Evolutionary conservation across 2,113 vertebrate genomes (phyloP).

Genomic region (Petromus typicus): DNA sequence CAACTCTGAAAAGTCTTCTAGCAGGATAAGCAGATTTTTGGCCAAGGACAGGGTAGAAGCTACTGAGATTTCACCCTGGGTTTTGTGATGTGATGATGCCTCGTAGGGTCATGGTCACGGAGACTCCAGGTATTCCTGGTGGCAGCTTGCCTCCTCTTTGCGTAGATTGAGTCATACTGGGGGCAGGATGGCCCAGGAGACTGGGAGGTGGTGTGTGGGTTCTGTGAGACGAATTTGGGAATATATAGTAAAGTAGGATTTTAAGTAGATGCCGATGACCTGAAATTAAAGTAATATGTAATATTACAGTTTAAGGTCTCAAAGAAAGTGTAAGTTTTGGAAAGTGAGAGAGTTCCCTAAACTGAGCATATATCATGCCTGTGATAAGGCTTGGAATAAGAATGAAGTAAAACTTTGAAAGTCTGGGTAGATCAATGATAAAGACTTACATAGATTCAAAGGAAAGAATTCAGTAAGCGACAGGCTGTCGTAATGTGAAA

Average conservation of each 20-base stretch:
- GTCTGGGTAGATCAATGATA: neutral
- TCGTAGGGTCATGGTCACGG: neutral
- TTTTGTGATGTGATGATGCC: neutral
- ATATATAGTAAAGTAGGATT: neutral
- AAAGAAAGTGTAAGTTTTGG: neutral
- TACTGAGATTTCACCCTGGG: neutral
- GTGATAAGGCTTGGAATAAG: neutral
- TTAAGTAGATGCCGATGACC: neutral
- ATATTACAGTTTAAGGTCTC: neutral
- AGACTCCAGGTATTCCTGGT: neutral
- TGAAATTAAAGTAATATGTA: neutral
- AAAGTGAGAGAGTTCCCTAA: constrained; percentile 12
- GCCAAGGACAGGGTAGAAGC: neutral
- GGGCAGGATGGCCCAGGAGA: neutral
- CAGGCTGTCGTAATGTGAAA: neutral
- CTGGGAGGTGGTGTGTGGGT: neutral
- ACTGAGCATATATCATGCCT: neutral
- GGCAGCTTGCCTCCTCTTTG: neutral
- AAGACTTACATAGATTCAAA: constrained; percentile 17
- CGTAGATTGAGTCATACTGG: too few species aligned
- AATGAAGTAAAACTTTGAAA: constrained; percentile 1
- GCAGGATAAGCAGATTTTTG: neutral
- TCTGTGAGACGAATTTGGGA: neutral
- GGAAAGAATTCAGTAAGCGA: neutral
- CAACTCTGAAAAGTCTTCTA: neutral